phyloP scores from a whole-genome alignment of 2,888 invertebrate species.

The Nudaria mundana region DNA sequence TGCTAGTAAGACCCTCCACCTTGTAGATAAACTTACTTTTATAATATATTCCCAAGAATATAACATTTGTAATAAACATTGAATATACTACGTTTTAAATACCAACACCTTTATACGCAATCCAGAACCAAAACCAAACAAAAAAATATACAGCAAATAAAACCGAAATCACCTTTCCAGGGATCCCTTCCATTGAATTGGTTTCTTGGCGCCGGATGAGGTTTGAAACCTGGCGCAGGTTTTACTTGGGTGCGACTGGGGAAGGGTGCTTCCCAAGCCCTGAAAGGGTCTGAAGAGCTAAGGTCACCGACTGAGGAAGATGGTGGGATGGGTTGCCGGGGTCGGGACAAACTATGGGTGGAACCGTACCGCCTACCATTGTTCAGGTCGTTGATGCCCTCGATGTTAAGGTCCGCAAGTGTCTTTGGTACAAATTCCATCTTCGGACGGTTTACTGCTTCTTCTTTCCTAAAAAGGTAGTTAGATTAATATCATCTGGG shows the following conservation, averaged over 20 bases:
- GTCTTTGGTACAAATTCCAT: conserved; percentile 96
- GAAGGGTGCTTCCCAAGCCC: conserved; percentile 63
- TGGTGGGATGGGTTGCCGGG: conserved; percentile 55
- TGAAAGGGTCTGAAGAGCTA: conserved; percentile 56
- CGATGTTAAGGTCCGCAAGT: conserved; percentile 92
- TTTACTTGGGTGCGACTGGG: conserved; percentile 24
- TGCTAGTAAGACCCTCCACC: conserved; percentile 26
- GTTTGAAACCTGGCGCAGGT: conserved; percentile 54
- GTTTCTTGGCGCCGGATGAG: conserved; percentile 65
- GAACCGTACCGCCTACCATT: conserved; percentile 83
- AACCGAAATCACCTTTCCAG: conserved; percentile 81
- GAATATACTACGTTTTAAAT: too few relatives aligned
- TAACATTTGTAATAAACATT: neutral
- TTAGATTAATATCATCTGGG: too few relatives aligned
- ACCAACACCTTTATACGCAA: conserved; percentile 34
- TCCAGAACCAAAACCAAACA: conserved; percentile 56
- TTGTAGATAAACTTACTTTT: neutral
- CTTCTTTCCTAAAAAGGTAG: conserved; percentile 85
- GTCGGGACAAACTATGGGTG: conserved; percentile 69
- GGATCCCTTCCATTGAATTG: conserved; percentile 79
- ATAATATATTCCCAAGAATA: neutral
- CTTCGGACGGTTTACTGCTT: conserved; percentile 94
- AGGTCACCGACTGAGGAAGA: conserved; percentile 69
- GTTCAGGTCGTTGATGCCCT: conserved; percentile 86
- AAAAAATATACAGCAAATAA: conserved; percentile 65